Evolutionary conservation across 2,113 vertebrate genomes (phyloP).

Genomic region (Pachypanchax playfairii): DNA sequence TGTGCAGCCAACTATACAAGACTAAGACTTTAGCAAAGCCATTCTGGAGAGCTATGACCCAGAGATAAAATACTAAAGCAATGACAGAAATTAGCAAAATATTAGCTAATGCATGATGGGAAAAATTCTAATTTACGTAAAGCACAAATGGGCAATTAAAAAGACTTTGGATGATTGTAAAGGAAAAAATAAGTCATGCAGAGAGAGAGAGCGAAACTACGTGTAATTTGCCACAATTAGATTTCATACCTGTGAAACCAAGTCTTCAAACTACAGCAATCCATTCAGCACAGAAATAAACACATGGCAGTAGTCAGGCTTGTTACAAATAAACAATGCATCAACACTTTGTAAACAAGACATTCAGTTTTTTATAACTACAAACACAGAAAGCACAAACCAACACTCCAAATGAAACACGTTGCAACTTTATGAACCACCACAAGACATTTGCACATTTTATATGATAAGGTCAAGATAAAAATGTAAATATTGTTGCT

Average conservation of each 20-base stretch:
- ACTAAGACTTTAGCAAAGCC: constrained; percentile 33
- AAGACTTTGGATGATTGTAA: constrained; percentile 18
- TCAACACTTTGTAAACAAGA: constrained; percentile 22
- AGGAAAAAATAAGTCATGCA: constrained; percentile 51
- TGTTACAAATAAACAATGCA: constrained; percentile 38
- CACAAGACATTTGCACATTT: too few species aligned
- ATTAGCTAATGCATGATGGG: constrained; percentile 17
- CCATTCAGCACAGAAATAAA: constrained; percentile 62
- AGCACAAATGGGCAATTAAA: constrained; percentile 1
- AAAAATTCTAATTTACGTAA: constrained; percentile 5
- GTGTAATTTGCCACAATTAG: constrained; percentile 36
- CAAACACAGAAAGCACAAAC: background rate
- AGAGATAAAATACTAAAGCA: constrained; percentile 23
- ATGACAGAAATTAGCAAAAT: constrained; percentile 26
- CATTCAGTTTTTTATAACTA: background rate
- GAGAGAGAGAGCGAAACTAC: constrained; percentile 26
- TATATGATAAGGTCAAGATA: too few species aligned
- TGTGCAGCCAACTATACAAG: constrained; percentile 37
- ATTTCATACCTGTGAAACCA: constrained; percentile 87
- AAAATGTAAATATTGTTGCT: background rate
- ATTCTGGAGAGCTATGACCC: constrained; percentile 39
- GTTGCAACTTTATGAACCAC: background rate
- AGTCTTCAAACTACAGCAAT: constrained; percentile 84
- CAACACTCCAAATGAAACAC: constrained; percentile 2
- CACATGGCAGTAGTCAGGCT: constrained; percentile 64